phyloP scores from a whole-genome alignment of 2,888 invertebrate species.

The Limnephilus marmoratus region DNA sequence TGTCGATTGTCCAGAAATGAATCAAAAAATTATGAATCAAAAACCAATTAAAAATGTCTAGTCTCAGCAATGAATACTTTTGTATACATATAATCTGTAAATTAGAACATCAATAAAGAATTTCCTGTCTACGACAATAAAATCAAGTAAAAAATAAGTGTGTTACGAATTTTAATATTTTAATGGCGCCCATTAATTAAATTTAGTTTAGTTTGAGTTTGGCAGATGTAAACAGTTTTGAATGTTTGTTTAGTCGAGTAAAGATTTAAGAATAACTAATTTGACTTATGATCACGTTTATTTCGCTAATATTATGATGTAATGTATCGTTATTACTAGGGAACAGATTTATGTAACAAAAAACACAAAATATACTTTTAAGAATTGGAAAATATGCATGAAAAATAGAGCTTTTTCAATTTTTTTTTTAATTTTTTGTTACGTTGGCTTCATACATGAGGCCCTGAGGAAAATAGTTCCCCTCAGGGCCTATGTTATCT shows the following conservation, averaged over 20 bases:
- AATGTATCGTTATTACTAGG: not conserved
- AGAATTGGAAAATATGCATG: not conserved
- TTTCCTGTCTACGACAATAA: not conserved
- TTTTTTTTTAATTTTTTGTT: too few species aligned
- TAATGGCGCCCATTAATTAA: not conserved
- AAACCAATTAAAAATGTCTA: not conserved
- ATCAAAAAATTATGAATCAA: too few species aligned
- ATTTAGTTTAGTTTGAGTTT: not conserved
- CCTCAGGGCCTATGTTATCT: too few species aligned
- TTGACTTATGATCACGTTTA: not conserved
- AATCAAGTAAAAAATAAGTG: not conserved
- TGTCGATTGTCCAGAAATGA: too few species aligned
- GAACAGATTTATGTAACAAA: not conserved
- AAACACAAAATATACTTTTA: not conserved
- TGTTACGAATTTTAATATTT: not conserved
- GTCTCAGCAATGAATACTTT: not conserved
- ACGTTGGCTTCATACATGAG: too few species aligned
- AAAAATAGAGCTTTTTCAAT: not conserved
- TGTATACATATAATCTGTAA: not conserved
- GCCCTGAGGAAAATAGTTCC: too few species aligned
- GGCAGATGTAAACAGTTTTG: not conserved
- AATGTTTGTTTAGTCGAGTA: not conserved
- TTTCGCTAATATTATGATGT: not conserved
- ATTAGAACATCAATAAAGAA: not conserved
- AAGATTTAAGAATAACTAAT: not conserved